Percentiles rank a stretch among this genome's conserved stretches.
Conservation (phyloP, 2,113 vertebrate species). For the Syngnathus typhle region DNA sequence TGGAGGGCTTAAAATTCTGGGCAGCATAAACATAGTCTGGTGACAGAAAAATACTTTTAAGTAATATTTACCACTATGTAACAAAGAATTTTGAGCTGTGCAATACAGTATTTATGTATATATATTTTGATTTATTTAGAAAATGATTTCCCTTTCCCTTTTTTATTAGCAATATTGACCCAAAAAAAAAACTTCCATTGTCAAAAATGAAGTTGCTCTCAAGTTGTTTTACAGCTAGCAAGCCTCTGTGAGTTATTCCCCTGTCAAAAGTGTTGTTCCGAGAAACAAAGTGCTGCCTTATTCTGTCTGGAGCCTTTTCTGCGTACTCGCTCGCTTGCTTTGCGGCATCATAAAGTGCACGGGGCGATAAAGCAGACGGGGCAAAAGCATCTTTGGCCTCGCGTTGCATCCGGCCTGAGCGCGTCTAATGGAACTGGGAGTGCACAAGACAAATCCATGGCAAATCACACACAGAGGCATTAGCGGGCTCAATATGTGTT, state of each 20-base stretch:
- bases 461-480: conserved; percentile 27
- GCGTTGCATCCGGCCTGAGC: conserved; percentile 38
- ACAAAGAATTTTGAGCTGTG: too few species aligned
- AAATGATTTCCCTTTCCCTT: neutral
- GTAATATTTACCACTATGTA: too few species aligned
- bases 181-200: neutral
- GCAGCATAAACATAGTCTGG: neutral
- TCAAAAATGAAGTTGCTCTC: neutral
- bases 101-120: too few species aligned
- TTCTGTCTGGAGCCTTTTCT: conserved; percentile 13
- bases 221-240: neutral
- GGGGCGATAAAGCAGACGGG: conserved; percentile 33
- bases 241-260: neutral
- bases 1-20: neutral
- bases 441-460: conserved; percentile 32
- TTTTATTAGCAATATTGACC: neutral
- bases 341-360: conserved; percentile 28
- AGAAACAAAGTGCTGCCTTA: conserved; percentile 19
- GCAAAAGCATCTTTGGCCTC: conserved; percentile 23
- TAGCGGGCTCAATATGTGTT: conserved; percentile 30
- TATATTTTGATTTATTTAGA: neutral
- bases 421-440: conserved; percentile 52
- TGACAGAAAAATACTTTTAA: too few species aligned
- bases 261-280: neutral
- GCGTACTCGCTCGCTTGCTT: conserved; percentile 19